Conservation (phyloP, 2,797 vertebrate species). For the Aldrovandia affinis region DNA sequence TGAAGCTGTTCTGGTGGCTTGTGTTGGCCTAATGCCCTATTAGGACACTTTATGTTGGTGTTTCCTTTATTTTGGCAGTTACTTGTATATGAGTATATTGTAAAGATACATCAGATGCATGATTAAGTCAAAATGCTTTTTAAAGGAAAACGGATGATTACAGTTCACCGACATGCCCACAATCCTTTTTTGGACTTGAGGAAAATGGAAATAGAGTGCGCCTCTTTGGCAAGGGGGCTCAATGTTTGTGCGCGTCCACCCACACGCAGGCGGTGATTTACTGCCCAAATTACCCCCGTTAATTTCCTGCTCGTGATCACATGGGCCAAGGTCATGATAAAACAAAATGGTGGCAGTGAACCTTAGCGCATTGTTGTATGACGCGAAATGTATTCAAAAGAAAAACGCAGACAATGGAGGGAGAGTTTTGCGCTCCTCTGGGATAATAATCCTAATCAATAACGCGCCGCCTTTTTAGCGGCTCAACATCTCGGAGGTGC, state of each 20-base stretch:
- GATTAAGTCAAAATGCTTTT: not conserved
- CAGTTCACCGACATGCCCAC: not conserved
- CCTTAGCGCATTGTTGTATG: not conserved
- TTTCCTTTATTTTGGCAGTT: too few relatives aligned
- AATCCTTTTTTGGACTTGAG: not conserved
- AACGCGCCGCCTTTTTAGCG: slow-evolving; percentile 21
- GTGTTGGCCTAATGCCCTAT: too few relatives aligned
- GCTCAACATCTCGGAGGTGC: slow-evolving; percentile 43
- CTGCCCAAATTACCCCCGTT: slow-evolving; percentile 31
- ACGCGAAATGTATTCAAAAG: not conserved
- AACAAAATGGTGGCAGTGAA: slow-evolving; percentile 19
- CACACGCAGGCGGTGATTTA: slow-evolving; percentile 27
- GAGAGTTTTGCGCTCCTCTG: not conserved
- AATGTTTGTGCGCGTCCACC: slow-evolving; percentile 11
- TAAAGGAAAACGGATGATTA: not conserved
- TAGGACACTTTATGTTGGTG: too few relatives aligned
- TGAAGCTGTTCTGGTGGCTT: too few relatives aligned
- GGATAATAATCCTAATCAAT: slow-evolving; percentile 32
- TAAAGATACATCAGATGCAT: not conserved
- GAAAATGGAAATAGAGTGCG: not conserved
- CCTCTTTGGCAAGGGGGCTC: slow-evolving; percentile 13
- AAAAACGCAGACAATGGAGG: not conserved
- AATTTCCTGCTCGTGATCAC: slow-evolving; percentile 31
- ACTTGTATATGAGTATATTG: not conserved
- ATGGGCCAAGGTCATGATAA: slow-evolving; percentile 32